Conservation (phyloP, 92 coral and sea anemone genomes). For the Pocillopora grandis region DNA sequence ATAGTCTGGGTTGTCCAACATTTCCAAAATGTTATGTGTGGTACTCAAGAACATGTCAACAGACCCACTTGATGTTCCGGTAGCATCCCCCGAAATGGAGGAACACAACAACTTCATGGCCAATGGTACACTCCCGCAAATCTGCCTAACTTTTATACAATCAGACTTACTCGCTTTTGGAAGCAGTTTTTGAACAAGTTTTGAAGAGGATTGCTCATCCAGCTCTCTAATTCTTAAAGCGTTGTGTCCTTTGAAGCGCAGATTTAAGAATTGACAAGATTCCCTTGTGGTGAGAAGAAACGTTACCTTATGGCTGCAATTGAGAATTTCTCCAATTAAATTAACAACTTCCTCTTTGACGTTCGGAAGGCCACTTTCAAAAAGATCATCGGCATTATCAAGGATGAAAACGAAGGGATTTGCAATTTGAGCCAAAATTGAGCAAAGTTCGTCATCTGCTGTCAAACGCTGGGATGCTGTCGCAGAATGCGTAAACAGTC, state of each 20-base stretch:
- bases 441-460: conserved; percentile 24
- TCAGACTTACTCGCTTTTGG: neutral
- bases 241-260: conserved; percentile 1
- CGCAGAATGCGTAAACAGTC: neutral
- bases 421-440: conserved; percentile 5
- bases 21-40: neutral
- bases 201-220: conserved; percentile 3
- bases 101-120: conserved; percentile 45
- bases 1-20: conserved; percentile 38
- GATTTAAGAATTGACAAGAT: conserved; percentile 4
- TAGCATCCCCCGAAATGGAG: neutral
- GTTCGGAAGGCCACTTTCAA: conserved; percentile 14
- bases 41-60: neutral
- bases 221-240: conserved; percentile 29
- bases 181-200: neutral
- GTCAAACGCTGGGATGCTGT: neutral
- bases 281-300: conserved; percentile 36
- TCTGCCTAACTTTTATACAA: neutral
- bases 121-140: conserved; percentile 38
- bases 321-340: conserved; percentile 35
- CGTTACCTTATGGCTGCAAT: conserved; percentile 7
- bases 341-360: conserved; percentile 27
- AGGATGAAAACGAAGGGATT: conserved; percentile 14
- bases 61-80: neutral
- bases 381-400: conserved; percentile 50